Base-by-base conservation (phyloP, 2,113 vertebrate species). In the Epinephelus fuscoguttatus region DNA sequence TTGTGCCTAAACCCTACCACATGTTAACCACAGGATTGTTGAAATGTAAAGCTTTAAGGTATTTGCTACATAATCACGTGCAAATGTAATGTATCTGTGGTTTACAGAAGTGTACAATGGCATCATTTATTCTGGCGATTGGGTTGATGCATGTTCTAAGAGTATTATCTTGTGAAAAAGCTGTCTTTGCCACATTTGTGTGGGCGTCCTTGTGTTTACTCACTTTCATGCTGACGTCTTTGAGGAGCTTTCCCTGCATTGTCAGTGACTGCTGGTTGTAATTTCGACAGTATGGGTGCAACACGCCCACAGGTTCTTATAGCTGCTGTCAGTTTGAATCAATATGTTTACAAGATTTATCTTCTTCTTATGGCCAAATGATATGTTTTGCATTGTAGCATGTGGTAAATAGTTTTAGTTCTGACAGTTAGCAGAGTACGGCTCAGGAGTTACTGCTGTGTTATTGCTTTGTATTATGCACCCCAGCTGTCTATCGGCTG, bases 321-420 rank as follows among this genome's bases (percentile, higher is more conserved):
- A 52, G 63, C 59, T 69, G 45, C 3, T 77, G 42, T 53, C 9
- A 14, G 57, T 33, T 6, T n/a, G 25, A 37, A 30, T 79, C 59
- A 18, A 23, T 2, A 27, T 33, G 9, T 47, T 3, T 11, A 8
- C 6, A 8, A 30, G n/a, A 33, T 73, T 80, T 60, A 52, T 74
- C 19, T 63, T 68, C 4, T 19, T 61, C 27, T 55, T 37, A 53
- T 4, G 1, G 21, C 23, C 15, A 70, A 57, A 76, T 72, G 8
- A 73, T 52, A 23, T 59, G 11, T 72, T 77, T 52, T 40, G 33
- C n/a, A 12, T 23, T 60, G 4, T 49, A 68, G 61, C 47, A 42
- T 68, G 50, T 53, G 55, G 71, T 72, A 45, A 72, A 72, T 40
- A 49, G 42, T 25, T 80, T 11, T 50, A 33, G 14, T 52, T 11